phyloP scores from a whole-genome alignment of 1,140 invertebrate genomes.

The Parasteatoda tepidariorum region DNA sequence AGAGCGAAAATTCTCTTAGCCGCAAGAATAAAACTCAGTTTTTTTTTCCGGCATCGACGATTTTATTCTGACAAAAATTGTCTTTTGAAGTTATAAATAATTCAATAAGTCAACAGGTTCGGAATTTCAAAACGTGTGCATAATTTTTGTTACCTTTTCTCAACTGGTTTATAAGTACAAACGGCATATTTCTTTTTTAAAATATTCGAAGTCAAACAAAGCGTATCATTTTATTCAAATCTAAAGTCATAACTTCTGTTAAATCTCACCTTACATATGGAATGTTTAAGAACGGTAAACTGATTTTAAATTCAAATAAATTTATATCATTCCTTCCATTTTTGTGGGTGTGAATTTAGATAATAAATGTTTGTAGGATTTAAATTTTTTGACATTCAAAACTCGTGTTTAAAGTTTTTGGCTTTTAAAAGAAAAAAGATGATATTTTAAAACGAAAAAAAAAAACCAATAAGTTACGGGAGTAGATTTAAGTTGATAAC shows the following conservation, averaged over 20 bases:
- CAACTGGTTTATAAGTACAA: not conserved
- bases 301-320: not conserved
- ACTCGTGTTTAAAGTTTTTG: no score
- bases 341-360: no score
- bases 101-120: conserved; percentile 46
- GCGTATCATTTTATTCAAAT: conserved; percentile 9
- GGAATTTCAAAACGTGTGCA: conserved; percentile 38
- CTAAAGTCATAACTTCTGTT: conserved; percentile 30
- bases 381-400: no score
- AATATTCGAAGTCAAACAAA: conserved; percentile 25
- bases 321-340: no score
- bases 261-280: not conserved
- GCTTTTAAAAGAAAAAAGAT: no score
- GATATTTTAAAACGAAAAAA: no score
- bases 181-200: conserved; percentile 1
- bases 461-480: no score
- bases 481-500: no score
- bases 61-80: conserved; percentile 32
- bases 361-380: no score
- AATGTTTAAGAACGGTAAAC: not conserved
- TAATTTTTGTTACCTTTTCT: conserved; percentile 43
- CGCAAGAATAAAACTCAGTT: conserved; percentile 24
- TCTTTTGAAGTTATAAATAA: conserved; percentile 49
- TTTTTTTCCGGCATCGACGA: conserved; percentile 27
- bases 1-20: conserved; percentile 30